Conservation (phyloP, 2,113 vertebrate species). For the Sterna hirundo region DNA sequence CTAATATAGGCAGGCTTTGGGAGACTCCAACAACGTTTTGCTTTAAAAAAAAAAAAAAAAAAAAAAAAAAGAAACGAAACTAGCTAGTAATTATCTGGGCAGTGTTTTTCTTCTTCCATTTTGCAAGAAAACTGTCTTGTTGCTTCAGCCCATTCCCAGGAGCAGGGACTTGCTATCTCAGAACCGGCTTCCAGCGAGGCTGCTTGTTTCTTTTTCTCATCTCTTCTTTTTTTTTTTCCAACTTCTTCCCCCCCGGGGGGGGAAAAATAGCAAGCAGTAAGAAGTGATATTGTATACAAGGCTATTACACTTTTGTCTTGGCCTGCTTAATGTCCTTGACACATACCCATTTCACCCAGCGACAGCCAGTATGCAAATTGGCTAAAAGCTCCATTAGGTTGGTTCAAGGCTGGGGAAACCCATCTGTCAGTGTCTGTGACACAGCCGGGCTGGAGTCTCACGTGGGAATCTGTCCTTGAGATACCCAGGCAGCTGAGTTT, state of each 20-base stretch:
- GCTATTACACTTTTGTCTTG: slow-evolving; percentile 63
- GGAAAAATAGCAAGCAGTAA: background rate
- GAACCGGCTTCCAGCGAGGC: background rate
- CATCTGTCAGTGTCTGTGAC: slow-evolving; percentile 78
- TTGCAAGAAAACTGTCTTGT: background rate
- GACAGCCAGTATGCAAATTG: slow-evolving; percentile 76
- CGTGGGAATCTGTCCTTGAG: slow-evolving; percentile 76
- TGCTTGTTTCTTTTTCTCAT: background rate
- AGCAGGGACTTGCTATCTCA: background rate
- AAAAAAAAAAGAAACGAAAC: background rate
- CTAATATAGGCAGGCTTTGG: background rate
- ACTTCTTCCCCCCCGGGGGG: background rate
- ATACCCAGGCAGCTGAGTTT: slow-evolving; percentile 62
- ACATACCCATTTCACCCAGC: slow-evolving; percentile 65
- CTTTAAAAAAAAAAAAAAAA: background rate
- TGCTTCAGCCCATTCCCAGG: background rate
- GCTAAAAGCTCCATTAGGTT: slow-evolving; percentile 78
- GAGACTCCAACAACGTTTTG: background rate
- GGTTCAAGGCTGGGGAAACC: slow-evolving; percentile 73
- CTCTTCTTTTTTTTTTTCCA: background rate
- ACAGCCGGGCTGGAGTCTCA: slow-evolving; percentile 67
- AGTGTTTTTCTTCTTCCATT: slow-evolving; percentile 17
- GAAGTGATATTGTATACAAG: slow-evolving; percentile 18
- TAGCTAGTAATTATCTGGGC: background rate
- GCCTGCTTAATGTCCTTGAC: slow-evolving; percentile 74